Base-by-base conservation (phyloP, 1,140 invertebrate genomes). In the Steinernema feltiae region DNA sequence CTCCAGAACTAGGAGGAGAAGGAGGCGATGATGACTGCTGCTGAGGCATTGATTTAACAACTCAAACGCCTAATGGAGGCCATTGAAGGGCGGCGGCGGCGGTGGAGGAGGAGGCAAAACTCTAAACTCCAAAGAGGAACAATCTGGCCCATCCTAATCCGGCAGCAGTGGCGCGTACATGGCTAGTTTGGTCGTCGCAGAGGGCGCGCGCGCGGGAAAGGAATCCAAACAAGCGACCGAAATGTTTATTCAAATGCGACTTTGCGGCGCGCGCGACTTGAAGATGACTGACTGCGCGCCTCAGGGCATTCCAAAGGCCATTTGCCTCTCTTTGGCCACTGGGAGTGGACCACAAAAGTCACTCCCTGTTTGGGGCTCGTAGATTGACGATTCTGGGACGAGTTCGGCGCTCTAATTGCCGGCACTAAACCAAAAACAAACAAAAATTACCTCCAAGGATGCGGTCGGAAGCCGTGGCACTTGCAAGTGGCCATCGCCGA, bases 361-460 rank as follows among this genome's bases (percentile, higher is more conserved):
- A n/a, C n/a, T n/a, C n/a, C n/a, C n/a, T n/a, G n/a, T n/a, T n/a
- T n/a, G n/a, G n/a, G n/a, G n/a, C n/a, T n/a, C n/a, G n/a, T n/a
- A n/a, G n/a, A n/a, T n/a, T n/a, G 35, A 18, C 35, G 18, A 41
- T 41, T 41, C 35, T 41, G 35, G 35, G 35, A 41, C 7, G 35
- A 41, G 7, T 41, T 41, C n/a, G 35, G 18, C 7, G 35, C 35
- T 41, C 35, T 41, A 41, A 41, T 41, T 41, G 35, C 35, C 7
- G n/a, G n/a, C n/a, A n/a, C n/a, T n/a, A n/a, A n/a, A n/a, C 53
- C 7, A 71, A 71, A 24, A n/a, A 12, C 24, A 30, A 71, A 31
- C 7, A 80, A 24, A 17, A 77, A 78, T 29, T 7, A 82, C 81
- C 81, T 82, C 81, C 81, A 82, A 29, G 69, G 63, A 80, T 82